Evolutionary conservation across 2,113 vertebrate genomes (phyloP).

Genomic region (Pachyramphus minor): DNA sequence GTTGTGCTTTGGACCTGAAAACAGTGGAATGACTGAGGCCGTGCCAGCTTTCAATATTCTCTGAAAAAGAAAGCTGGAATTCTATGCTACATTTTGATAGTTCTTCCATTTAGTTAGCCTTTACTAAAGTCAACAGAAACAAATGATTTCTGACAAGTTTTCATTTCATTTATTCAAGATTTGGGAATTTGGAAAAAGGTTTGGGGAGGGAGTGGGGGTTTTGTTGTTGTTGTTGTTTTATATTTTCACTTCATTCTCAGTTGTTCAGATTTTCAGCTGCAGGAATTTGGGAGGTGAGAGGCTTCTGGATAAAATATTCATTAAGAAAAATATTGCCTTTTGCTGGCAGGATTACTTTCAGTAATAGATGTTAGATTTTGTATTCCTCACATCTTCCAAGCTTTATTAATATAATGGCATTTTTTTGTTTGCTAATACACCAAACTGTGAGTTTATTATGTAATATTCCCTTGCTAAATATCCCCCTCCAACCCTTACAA

Average conservation of each 20-base stretch:
- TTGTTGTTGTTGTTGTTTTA: neutral
- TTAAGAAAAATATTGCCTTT: neutral
- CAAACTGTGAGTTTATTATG: neutral
- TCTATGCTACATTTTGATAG: neutral
- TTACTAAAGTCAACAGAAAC: neutral
- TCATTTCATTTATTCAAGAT: neutral
- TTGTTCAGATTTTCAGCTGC: neutral
- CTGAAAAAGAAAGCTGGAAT: neutral
- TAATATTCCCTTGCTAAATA: neutral
- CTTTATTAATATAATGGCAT: neutral
- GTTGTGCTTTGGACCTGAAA: neutral
- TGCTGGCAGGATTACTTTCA: neutral
- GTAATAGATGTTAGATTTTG: neutral
- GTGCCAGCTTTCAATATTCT: neutral
- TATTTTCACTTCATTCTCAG: neutral
- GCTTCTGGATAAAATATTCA: neutral
- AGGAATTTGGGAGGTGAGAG: neutral
- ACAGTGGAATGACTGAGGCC: neutral
- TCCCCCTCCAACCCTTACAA: neutral
- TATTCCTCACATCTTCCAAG: neutral
- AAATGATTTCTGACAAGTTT: neutral
- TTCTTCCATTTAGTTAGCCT: neutral
- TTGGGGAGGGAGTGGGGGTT: rapidly evolving
- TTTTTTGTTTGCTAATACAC: neutral
- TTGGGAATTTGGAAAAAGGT: neutral